Base-by-base conservation (phyloP, 2,797 vertebrate species). In the Ceyx erithaca region DNA sequence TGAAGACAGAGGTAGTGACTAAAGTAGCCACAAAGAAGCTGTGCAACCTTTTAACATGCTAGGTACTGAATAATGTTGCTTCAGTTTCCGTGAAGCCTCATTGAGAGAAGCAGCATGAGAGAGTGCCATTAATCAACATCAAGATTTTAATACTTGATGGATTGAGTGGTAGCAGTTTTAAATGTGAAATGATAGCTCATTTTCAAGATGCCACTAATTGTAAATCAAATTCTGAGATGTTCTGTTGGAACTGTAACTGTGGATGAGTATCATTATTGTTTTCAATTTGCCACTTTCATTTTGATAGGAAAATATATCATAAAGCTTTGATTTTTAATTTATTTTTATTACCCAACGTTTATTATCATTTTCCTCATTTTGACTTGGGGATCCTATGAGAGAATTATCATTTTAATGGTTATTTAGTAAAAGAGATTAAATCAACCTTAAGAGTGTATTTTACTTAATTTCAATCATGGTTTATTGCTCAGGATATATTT, bases 201-300 rank as follows among this genome's bases (percentile, higher is more conserved):
- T 95, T 96, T 95, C 85, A 92, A 93, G 85, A 95, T 92, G 93
- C 80, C 80, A n/a, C 87, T 96, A 95, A 92, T 94, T 94, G 85
- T 96, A 97, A 97, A 97, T 96, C 93, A 96, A 68, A 76, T 79
- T 82, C 89, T 72, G 71, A 92, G 87, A 61, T 94, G 73, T 87
- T 92, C 82, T 93, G 68, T 61, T 94, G 48, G 66, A 95, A 87
- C 68, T 80, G 76, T 93, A 93, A 81, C 73, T 87, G 83, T 70
- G 88, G 63, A 90, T 83, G 83, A 94, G 54, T 33, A 70, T 96
- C 85, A 75, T 96, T 92, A 89, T 89, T 95, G 85, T 95, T 96
- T 96, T 95, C 72, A 90, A 72, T 95, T 94, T 91, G 35, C 64
- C 41, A 82, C 70, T 94, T 96, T 59, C 51, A 78, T 89, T 96